Base-by-base conservation (phyloP, 2,888 invertebrate genomes). In the Caenorhabditis sp. region DNA sequence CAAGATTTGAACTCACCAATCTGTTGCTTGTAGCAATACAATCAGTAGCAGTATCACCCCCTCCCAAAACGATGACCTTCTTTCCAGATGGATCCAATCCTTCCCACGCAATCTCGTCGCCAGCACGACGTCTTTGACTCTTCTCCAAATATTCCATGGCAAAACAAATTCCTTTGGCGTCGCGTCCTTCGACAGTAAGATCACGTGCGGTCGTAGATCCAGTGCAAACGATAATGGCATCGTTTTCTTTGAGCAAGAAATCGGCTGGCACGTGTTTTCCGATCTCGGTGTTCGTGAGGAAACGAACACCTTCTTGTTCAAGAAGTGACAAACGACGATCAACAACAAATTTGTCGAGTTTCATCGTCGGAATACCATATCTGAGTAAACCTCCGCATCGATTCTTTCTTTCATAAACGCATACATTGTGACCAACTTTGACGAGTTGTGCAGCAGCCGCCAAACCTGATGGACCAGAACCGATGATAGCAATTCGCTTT, bases 291-390 rank as follows among this genome's bases (percentile, higher is more conserved):
- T 93, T 93, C 57, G 94, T 93, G 88, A 94, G 93, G 90, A 99
- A 99, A 1, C 89, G 89, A 73, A 96, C 92, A 24, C 97, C 97
- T 89, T 99, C 97, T 0, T 92, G 93, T 14, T 92, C 91, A 90
- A 99, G 90, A 58, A 99, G 91, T 75, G 93, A 92, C 0, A 97
- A 92, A 69, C 99, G 91, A 6, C 97, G 90, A 85, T 94, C 93
- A 0, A 99, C 95, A 64, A 91, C 89, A 88, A 89, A 82, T 69
- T 97, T 99, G 87, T 94, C 93, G 12, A 99, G 91, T 90, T 99
- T 99, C 97, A 99, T 99, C 8, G 95, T 95, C 19, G 99, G 99
- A 88, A 99, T 99, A 69, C 99, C 99, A 89, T 99, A 99, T 88
- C 82, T 76, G 58, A 99, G 90, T 24, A 99, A 91, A 0, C 99